These are phyloP conservation scores for Leptinotarsa rubiginosa DNA, from an alignment of 2,888 invertebrate genomes.

Conservation along the genomic window DNA sequence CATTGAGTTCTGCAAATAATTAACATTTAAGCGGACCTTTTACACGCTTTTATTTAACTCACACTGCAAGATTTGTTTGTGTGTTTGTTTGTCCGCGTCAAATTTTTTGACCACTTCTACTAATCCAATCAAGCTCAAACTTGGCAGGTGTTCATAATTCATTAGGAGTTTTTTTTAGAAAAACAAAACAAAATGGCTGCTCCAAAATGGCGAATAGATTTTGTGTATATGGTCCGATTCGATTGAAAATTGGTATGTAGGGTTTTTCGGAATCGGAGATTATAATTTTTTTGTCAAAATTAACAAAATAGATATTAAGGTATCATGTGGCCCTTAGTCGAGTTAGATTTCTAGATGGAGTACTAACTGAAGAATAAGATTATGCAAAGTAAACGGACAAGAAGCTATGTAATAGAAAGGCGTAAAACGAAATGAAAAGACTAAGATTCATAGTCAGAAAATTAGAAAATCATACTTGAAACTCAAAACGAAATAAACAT, in stretches of 20 bases:
- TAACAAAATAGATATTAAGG: background rate
- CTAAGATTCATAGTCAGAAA: no score
- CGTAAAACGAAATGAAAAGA: background rate
- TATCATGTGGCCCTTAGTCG: background rate
- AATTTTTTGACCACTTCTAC: background rate
- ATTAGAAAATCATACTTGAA: no score
- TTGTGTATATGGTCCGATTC: background rate
- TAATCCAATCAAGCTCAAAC: background rate
- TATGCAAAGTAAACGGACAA: background rate
- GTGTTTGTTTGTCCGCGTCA: background rate
- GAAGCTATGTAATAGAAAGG: background rate
- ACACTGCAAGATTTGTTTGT: background rate
- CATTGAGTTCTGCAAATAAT: background rate
- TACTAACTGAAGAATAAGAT: background rate
- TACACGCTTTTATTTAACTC: background rate
- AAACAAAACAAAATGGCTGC: background rate
- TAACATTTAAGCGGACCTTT: background rate
- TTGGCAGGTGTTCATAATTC: background rate
- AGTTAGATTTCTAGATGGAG: background rate
- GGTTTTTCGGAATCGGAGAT: background rate
- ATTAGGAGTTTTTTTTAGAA: background rate
- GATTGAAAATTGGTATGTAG: background rate
- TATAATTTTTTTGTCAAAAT: background rate
- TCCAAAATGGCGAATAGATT: background rate
- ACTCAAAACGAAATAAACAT: background rate